These are phyloP conservation scores for Cirrhinus mrigala DNA, from an alignment of 2,797 vertebrate genomes.

Conservation along the genomic window DNA sequence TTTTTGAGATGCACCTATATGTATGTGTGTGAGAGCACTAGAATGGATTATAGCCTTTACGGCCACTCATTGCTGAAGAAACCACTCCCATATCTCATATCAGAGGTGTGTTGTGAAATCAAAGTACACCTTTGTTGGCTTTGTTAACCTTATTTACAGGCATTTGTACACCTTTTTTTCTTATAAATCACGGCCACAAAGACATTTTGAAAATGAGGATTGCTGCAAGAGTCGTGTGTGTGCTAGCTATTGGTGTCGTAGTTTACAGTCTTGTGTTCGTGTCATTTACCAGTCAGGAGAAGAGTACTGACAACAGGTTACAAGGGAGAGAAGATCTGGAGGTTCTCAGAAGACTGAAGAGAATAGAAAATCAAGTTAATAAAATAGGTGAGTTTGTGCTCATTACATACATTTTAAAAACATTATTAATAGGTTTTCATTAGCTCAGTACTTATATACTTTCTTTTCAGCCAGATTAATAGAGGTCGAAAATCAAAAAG, in stretches of 20 bases:
- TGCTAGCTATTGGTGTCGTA: background rate
- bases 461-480: conserved; percentile 11
- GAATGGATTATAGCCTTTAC: no score
- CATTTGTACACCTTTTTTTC: background rate
- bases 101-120: background rate
- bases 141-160: background rate
- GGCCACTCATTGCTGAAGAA: background rate
- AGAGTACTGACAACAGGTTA: no score
- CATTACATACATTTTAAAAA: background rate
- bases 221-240: background rate
- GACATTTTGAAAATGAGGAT: conserved; percentile 21
- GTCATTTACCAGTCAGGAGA: background rate
- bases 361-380: conserved; percentile 46
- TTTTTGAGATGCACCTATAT: no score
- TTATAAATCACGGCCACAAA: no score
- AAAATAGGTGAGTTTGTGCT: conserved; percentile 55
- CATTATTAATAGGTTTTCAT: background rate
- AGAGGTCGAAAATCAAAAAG: conserved; percentile 1
- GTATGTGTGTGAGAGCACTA: no score
- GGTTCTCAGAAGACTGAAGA: conserved; percentile 34
- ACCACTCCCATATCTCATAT: background rate
- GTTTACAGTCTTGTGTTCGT: conserved; percentile 19
- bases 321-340: background rate
- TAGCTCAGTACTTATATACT: conserved; percentile 8
- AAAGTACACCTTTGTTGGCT: background rate